Conservation (phyloP, 1,140 invertebrate genomes). For the Drosophila chauvacae region DNA sequence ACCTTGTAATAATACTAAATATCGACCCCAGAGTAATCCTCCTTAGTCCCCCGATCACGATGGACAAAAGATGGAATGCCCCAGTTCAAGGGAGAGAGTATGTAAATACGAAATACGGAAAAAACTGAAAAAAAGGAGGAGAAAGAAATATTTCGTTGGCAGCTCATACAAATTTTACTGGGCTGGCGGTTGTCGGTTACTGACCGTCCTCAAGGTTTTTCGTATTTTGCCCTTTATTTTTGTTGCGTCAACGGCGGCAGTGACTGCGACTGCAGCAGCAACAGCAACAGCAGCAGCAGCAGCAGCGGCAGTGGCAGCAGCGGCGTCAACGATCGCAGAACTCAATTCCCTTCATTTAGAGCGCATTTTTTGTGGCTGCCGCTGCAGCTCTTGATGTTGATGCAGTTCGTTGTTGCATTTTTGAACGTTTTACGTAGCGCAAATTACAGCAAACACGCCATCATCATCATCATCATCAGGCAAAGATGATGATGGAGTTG, state of each 20-base stretch:
- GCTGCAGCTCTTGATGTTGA: slow-evolving; percentile 42
- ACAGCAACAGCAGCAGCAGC: too few species aligned
- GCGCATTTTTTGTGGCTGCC: slow-evolving; percentile 69
- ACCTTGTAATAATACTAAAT: neutral
- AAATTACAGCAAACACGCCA: slow-evolving; percentile 83
- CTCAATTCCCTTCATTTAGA: slow-evolving; percentile 83
- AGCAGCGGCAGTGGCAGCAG: slow-evolving; percentile 3
- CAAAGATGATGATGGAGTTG: slow-evolving; percentile 43
- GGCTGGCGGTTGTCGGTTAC: slow-evolving; percentile 83
- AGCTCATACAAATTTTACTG: slow-evolving; percentile 82
- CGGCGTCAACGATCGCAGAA: slow-evolving; percentile 79
- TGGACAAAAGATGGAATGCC: slow-evolving; percentile 9
- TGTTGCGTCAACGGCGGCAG: slow-evolving; percentile 44
- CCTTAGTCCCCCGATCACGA: neutral
- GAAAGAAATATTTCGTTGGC: slow-evolving; percentile 69
- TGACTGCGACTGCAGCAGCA: slow-evolving; percentile 17
- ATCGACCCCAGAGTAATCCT: neutral
- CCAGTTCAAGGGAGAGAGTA: slow-evolving; percentile 30
- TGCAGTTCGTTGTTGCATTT: slow-evolving; percentile 78
- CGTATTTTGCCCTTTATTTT: slow-evolving; percentile 81
- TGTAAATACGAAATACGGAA: slow-evolving; percentile 47
- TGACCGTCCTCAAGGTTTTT: slow-evolving; percentile 85
- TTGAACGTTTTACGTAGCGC: slow-evolving; percentile 83
- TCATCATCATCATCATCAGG: slow-evolving; percentile 66
- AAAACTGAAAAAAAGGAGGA: slow-evolving; percentile 33